Conservation (phyloP, 1,140 invertebrate genomes). For the Acyrthosiphon pisum region DNA sequence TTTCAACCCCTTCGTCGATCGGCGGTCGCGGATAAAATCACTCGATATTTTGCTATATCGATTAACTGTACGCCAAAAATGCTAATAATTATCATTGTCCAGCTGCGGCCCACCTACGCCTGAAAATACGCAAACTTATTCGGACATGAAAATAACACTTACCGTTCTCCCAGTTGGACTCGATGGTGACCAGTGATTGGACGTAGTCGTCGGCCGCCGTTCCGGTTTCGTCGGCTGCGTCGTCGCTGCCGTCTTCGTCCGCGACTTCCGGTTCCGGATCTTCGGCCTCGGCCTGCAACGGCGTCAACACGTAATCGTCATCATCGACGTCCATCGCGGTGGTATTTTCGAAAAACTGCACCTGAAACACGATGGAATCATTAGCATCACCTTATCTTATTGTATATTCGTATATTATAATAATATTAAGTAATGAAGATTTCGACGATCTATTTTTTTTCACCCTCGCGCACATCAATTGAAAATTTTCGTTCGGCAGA, state of each 20-base stretch:
- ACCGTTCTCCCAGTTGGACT: conserved; percentile 54
- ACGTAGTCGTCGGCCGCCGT: conserved; percentile 28
- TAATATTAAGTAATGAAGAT: background rate
- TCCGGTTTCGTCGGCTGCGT: background rate
- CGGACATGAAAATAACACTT: background rate
- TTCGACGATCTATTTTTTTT: background rate
- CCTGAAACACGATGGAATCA: background rate
- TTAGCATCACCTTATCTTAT: background rate
- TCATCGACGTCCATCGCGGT: background rate
- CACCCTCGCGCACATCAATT: too few relatives aligned
- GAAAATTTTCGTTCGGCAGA: too few relatives aligned
- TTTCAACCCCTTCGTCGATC: background rate
- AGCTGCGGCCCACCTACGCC: background rate
- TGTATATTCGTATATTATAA: background rate
- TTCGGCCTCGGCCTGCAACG: background rate
- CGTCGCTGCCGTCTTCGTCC: background rate
- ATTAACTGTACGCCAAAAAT: too few relatives aligned
- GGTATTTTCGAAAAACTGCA: background rate
- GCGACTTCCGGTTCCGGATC: background rate
- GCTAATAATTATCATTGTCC: too few relatives aligned
- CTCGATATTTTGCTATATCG: too few relatives aligned
- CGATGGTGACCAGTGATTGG: conserved; percentile 48
- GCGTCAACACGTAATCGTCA: conserved; percentile 44
- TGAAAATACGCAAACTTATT: background rate
- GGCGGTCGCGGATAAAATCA: background rate